These are phyloP conservation scores for Chelon labrosus DNA, from an alignment of 2,797 vertebrate species.

Conservation along the genomic window DNA sequence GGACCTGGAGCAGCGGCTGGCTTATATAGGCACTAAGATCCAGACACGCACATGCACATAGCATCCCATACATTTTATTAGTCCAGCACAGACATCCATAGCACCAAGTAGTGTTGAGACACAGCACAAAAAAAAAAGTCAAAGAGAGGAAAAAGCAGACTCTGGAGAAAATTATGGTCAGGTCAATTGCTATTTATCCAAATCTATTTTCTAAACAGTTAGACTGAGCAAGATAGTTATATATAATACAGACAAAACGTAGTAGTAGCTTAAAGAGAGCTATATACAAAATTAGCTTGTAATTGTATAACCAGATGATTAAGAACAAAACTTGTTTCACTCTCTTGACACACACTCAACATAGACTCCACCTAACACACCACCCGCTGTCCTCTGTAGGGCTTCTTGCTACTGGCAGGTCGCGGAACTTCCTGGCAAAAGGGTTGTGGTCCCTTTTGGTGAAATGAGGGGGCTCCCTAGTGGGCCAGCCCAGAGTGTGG, in stretches of 20 bases:
- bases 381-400: constrained; percentile 40
- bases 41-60: background rate
- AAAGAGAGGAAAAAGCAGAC: too few relatives aligned
- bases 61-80: background rate
- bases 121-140: too few relatives aligned
- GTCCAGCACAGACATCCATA: background rate
- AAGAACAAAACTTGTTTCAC: background rate
- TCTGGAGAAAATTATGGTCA: too few relatives aligned
- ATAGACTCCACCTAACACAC: background rate
- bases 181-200: too few relatives aligned
- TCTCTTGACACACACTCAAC: background rate
- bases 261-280: too few relatives aligned
- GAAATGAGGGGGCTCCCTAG: constrained; percentile 80
- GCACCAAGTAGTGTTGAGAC: too few relatives aligned
- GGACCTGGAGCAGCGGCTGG: constrained; percentile 57
- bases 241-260: too few relatives aligned
- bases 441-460: constrained; percentile 82
- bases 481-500: constrained; percentile 75
- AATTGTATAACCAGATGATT: too few relatives aligned
- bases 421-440: constrained; percentile 75
- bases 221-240: too few relatives aligned
- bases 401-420: constrained; percentile 61
- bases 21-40: background rate
- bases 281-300: too few relatives aligned
- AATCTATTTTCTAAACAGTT: too few relatives aligned